phyloP scores from a whole-genome alignment of 1,140 invertebrate genomes.

The Tetragonula clypearis region DNA sequence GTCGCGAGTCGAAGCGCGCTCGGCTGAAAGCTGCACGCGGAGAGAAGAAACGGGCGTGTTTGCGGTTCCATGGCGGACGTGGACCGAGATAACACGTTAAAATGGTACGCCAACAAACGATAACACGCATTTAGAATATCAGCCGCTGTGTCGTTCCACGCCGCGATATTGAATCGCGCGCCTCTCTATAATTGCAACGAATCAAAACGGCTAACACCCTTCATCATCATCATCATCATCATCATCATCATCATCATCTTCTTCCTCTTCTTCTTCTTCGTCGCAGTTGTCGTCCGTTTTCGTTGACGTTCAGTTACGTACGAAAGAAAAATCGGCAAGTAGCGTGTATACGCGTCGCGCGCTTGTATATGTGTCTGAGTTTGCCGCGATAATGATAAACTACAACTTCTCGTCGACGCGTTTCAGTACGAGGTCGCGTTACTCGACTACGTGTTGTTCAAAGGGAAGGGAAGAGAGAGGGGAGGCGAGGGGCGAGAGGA shows the following conservation, averaged over 20 bases:
- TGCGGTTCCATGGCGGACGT: slow-evolving; percentile 71
- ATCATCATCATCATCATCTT: too few relatives aligned
- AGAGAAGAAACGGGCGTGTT: slow-evolving; percentile 56
- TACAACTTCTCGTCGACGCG: not conserved
- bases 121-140: slow-evolving; percentile 74
- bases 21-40: slow-evolving; percentile 17
- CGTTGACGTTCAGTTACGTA: not conserved
- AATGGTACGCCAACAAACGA: slow-evolving; percentile 71
- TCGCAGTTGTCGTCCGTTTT: not conserved
- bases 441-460: not conserved
- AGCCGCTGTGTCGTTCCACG: slow-evolving; percentile 53
- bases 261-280: too few relatives aligned
- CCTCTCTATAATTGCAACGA: slow-evolving; percentile 25
- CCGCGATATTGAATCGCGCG: slow-evolving; percentile 55
- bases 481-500: too few relatives aligned
- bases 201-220: slow-evolving; percentile 24
- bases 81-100: slow-evolving; percentile 74
- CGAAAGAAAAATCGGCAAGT: not conserved
- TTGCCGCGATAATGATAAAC: slow-evolving; percentile 30
- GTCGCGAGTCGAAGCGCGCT: slow-evolving; percentile 6
- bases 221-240: not conserved
- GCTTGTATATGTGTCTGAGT: too few relatives aligned
- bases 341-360: too few relatives aligned
- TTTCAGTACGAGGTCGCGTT: slow-evolving; percentile 4
- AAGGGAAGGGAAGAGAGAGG: too few relatives aligned